Evolutionary conservation across 2,797 vertebrate genomes (phyloP), one percentile per base, ranked within the genome.

Genomic region (Sebastes cheni): DNA sequence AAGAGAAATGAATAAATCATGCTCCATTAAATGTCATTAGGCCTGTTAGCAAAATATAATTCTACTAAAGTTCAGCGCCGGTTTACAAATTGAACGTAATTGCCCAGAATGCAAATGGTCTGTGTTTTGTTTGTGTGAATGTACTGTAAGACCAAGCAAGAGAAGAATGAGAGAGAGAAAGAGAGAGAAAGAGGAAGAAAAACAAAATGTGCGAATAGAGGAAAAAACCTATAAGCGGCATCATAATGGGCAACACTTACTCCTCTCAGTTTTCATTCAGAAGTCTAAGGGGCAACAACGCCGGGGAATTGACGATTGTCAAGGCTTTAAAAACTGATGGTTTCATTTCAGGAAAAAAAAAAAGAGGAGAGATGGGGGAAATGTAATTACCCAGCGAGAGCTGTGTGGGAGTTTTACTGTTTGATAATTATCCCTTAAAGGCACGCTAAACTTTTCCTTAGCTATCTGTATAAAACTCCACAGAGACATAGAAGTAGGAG

Each of bases 21-120:
- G 85, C 90, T 91, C 88, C 87, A 95, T 95, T 95, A 93, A 92
- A 95, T 88, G 86, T 91, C 90, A 95, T 94, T 93, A 93, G 39
- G 89, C 89, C 90, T 89, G 88, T 95, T 95, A 94, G 87, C 64
- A 71, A 90, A 92, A 93, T 91, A 89, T 93, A 93, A 95, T 95
- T 92, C 87, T 88, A 89, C 91, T 85, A 93, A 95, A 94, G 92
- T 94, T 95, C 90, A 94, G 86, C 54, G 54, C 75, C 30, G 81
- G 89, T 94, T 93, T 94, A 92, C 93, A 94, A 95, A 95, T 94
- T 93, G 90, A 92, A 92, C 86, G 83, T 90, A 94, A 95, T 92
- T 93, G 89, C 93, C 86, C 92, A 88, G 84, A 92, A 93, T 95
- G 89, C 90, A 94, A 95, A 94, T 92, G 87, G 84, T 22, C 72